A percentile compares a stretch with the other conserved stretches of the same genome.
phyloP scores from a whole-genome alignment of 1,140 invertebrate genomes.

The Fopius arisanus region DNA sequence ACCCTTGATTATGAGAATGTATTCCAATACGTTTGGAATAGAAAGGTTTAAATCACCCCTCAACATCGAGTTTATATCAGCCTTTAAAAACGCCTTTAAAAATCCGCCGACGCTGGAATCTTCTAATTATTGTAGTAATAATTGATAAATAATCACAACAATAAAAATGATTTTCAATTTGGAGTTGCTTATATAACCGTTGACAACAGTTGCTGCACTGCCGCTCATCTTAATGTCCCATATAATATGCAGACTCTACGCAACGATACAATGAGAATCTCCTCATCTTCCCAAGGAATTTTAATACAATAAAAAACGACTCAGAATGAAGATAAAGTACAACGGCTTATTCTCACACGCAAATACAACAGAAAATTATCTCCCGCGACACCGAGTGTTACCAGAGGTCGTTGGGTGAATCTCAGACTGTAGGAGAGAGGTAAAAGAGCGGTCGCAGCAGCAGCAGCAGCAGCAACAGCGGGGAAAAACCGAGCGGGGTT shows the following conservation, averaged over 20 bases:
- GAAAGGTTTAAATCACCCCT: too few species aligned
- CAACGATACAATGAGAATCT: neutral
- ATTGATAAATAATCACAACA: too few species aligned
- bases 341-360: slow-evolving; percentile 13
- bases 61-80: too few species aligned
- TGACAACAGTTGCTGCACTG: too few species aligned
- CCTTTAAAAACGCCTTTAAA: too few species aligned
- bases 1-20: too few species aligned
- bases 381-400: slow-evolving; percentile 12
- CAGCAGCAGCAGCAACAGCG: slow-evolving; percentile 35
- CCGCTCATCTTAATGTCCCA: too few species aligned
- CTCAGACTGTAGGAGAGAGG: neutral
- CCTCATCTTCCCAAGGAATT: neutral
- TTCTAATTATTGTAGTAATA: too few species aligned
- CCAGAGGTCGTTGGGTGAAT: neutral
- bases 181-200: too few species aligned
- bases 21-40: too few species aligned
- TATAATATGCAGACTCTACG: neutral
- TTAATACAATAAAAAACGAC: neutral
- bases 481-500: slow-evolving; percentile 7
- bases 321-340: neutral
- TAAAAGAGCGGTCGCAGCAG: slow-evolving; percentile 40
- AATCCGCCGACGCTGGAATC: too few species aligned
- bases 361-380: slow-evolving; percentile 24
- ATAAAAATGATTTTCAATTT: too few species aligned